Evolutionary conservation across 2,113 vertebrate genomes (phyloP), one percentile per base, ranked within the genome.

Genomic region (Vidua macroura): DNA sequence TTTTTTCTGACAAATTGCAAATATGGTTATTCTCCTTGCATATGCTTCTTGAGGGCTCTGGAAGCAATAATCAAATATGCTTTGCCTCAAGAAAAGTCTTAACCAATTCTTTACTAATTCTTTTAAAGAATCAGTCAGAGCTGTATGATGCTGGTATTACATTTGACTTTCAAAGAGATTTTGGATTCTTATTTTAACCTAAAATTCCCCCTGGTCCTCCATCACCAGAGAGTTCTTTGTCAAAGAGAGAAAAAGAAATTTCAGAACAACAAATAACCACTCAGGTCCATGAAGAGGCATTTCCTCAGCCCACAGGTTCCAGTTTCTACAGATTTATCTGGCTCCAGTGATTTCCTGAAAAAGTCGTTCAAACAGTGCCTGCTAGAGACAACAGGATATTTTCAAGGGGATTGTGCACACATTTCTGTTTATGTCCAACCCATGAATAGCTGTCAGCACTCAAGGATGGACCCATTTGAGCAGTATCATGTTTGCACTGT

Each of bases 161-260:
- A 74, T 75, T 33, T 88, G 83, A 70, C 31, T 88, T 92, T 81
- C 72, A 93, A 90, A 85, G 51, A 83, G 9, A 67, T 48, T 63
- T 64, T 70, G 35, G 67, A 55, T 92, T 93, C 68, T 92, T 86
- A 90, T 81, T 94, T 95, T 81, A 93, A 83, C 22, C 44, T 86
- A 86, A 86, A 86, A 93, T 75, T 78, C 15, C 64, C 75, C 58
- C 13, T 41, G 8, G 37, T 55, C 17, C 23, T 56, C 21, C 14
- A 68, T 41, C n/a, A 62, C 11, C 19, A 60, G 46, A 74, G 23
- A 83, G 44, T 20, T 63, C 35, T 77, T 59, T 33, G 64, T 27
- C 30, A 88, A 75, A 58, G 25, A 70, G 16, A 70, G 49, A 83
- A 83, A 55, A 87, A 66, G 15, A 35, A 24, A 74, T 30, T 83